These are phyloP conservation scores for Gymnocheta viridis DNA, from an alignment of 2,888 invertebrate genomes.

Conservation along the genomic window DNA sequence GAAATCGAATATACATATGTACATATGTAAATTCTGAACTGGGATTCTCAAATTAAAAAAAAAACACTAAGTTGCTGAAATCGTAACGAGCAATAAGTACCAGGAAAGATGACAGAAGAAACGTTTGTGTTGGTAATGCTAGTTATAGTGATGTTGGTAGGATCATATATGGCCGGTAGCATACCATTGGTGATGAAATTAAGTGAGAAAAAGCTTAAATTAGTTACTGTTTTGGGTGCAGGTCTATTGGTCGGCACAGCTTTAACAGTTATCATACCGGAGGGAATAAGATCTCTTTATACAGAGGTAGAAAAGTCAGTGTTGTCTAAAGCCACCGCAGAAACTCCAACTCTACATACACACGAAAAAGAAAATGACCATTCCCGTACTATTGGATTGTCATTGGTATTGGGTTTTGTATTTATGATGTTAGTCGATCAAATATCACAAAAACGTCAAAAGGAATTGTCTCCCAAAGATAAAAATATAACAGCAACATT, in stretches of 20 bases:
- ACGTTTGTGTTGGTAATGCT: constrained; percentile 91
- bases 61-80: neutral
- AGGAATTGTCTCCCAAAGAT: constrained; percentile 83
- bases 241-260: constrained; percentile 99
- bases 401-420: constrained; percentile 95
- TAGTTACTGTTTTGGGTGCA: constrained; percentile 97
- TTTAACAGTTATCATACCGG: constrained; percentile 98
- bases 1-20: neutral
- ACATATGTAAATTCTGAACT: neutral
- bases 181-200: constrained; percentile 96
- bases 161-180: constrained; percentile 96
- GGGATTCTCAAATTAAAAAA: neutral
- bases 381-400: constrained; percentile 89
- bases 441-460: constrained; percentile 83
- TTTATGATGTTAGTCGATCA: constrained; percentile 99
- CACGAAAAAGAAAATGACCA: constrained; percentile 73
- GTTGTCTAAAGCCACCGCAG: neutral
- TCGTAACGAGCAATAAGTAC: neutral
- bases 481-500: constrained; percentile 96
- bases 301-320: constrained; percentile 77
- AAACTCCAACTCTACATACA: neutral
- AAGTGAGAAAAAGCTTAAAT: constrained; percentile 97
- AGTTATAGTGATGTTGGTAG: constrained; percentile 96
- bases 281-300: constrained; percentile 94
- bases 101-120: constrained; percentile 85